Evolutionary conservation across 2,888 invertebrate species (phyloP).

Genomic region (Nomada lathburiana): DNA sequence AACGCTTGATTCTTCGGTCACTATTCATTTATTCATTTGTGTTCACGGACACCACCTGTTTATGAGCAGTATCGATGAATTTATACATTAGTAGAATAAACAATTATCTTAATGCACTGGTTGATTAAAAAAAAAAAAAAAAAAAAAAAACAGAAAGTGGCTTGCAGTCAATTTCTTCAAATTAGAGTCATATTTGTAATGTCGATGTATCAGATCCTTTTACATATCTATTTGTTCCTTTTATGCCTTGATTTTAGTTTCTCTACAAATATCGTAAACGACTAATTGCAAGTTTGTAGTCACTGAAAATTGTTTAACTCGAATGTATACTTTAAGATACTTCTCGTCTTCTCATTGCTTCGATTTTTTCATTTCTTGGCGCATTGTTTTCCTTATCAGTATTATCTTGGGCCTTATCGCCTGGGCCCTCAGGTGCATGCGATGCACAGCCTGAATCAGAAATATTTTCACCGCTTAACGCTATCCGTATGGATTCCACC

Average conservation of each 20-base stretch:
- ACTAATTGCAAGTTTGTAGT: too few relatives aligned
- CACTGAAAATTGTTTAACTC: too few relatives aligned
- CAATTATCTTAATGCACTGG: not conserved
- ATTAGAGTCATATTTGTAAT: conserved; percentile 23
- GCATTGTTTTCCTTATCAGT: conserved; percentile 31
- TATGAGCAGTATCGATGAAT: not conserved
- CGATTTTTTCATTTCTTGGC: conserved; percentile 70
- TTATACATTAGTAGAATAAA: conserved; percentile 4
- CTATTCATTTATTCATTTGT: conserved; percentile 15
- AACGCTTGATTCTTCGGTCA: conserved; percentile 19
- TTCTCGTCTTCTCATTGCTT: conserved; percentile 82
- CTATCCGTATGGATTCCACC: conserved; percentile 87
- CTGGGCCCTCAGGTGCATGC: conserved; percentile 58
- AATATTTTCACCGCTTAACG: conserved; percentile 84
- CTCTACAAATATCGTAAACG: not conserved
- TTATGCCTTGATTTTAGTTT: conserved; percentile 11
- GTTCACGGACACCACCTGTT: not conserved
- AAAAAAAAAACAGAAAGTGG: too few relatives aligned
- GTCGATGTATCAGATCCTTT: conserved; percentile 10
- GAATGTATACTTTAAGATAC: conserved; percentile 74
- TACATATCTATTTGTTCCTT: conserved; percentile 3
- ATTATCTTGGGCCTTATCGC: conserved; percentile 69
- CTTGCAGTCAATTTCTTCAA: conserved; percentile 1
- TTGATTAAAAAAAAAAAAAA: not conserved
- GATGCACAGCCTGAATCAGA: conserved; percentile 1